phyloP scores from a whole-genome alignment of 2,113 vertebrate genomes.

The Cinclus mexicanus region DNA sequence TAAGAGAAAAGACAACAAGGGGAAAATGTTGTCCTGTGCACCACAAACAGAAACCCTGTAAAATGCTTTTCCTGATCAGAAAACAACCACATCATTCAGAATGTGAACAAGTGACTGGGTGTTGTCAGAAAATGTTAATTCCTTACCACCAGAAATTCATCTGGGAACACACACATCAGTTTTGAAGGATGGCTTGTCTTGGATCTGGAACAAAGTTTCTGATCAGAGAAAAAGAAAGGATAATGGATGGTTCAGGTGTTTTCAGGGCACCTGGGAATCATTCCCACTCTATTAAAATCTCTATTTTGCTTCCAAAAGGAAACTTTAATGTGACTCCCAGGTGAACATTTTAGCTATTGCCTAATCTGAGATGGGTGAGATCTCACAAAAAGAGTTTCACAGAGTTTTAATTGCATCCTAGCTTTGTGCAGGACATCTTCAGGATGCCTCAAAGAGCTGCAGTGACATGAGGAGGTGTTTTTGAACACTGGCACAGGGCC shows the following conservation, averaged over 20 bases:
- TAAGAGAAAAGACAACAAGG: too few relatives aligned
- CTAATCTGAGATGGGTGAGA: neutral
- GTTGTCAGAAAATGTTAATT: neutral
- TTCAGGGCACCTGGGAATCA: neutral
- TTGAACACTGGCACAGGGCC: neutral
- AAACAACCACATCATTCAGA: neutral
- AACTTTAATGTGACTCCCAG: neutral
- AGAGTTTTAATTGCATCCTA: neutral
- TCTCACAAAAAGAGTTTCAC: neutral
- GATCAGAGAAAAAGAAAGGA: neutral
- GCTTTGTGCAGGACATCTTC: neutral
- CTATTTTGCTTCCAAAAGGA: neutral
- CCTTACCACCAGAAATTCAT: neutral
- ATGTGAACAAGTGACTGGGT: neutral
- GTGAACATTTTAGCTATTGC: neutral
- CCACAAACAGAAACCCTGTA: neutral
- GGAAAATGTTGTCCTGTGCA: neutral
- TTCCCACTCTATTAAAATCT: neutral
- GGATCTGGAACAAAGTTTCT: neutral
- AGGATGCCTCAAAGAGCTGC: neutral
- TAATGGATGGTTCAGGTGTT: slow-evolving; percentile 8
- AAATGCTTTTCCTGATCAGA: neutral
- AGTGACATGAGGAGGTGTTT: neutral
- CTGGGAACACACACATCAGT: neutral
- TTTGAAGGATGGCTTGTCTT: slow-evolving; percentile 11